phyloP scores from a whole-genome alignment of 2,113 vertebrate genomes.

The Hippopotamus amphibius region DNA sequence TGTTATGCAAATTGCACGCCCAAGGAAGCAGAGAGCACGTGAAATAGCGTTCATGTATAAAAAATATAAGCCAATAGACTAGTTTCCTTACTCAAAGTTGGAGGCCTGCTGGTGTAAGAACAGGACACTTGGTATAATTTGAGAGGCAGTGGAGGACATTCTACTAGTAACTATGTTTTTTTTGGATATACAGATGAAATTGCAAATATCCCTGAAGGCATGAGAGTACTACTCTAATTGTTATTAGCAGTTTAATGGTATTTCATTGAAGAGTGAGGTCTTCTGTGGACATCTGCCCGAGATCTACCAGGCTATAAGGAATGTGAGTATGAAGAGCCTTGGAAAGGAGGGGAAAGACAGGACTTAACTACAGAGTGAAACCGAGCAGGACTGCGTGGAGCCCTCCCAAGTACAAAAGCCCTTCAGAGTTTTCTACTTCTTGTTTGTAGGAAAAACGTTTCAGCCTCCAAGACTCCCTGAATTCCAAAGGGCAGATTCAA shows the following conservation, averaged over 20 bases:
- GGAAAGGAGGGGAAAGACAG: background rate
- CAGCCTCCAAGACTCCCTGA: background rate
- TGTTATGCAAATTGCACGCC: background rate
- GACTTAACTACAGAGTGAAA: background rate
- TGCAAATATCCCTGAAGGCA: background rate
- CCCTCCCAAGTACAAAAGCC: background rate
- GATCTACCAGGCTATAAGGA: background rate
- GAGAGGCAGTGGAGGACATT: background rate
- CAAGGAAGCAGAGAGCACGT: background rate
- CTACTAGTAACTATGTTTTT: background rate
- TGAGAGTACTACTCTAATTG: background rate
- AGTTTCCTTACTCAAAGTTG: background rate
- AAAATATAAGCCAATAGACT: background rate
- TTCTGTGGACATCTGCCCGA: background rate
- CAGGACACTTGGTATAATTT: background rate
- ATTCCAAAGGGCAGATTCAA: background rate
- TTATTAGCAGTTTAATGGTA: background rate
- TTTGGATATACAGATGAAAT: background rate
- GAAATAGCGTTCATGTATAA: background rate
- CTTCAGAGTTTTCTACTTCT: background rate
- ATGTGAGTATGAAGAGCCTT: accelerated
- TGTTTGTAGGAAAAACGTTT: background rate
- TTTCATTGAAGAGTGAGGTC: background rate
- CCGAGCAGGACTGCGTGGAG: background rate
- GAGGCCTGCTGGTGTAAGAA: background rate